phyloP scores from a whole-genome alignment of 2,113 vertebrate genomes.

The Ailurus styani region DNA sequence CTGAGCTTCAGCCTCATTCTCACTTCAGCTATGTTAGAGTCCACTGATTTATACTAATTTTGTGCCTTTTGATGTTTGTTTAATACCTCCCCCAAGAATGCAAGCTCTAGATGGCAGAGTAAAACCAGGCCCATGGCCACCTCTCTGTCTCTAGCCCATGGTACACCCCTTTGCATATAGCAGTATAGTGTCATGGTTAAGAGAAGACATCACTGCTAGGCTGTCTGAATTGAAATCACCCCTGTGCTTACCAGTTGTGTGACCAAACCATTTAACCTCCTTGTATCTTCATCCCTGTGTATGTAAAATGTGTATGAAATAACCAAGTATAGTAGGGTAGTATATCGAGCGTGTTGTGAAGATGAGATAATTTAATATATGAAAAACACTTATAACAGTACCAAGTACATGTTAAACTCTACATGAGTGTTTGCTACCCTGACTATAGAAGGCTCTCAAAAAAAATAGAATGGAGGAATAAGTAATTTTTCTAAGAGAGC shows the following conservation, averaged over 20 bases:
- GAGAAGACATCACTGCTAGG: too few relatives aligned
- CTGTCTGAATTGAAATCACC: neutral
- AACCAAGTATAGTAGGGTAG: neutral
- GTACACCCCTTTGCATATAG: rapidly evolving
- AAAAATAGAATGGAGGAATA: neutral
- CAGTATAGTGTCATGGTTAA: neutral
- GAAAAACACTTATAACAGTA: neutral
- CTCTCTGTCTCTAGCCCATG: neutral
- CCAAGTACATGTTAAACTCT: neutral
- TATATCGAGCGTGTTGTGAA: neutral
- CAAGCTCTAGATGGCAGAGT: neutral
- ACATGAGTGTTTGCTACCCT: neutral
- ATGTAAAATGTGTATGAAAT: neutral
- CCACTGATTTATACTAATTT: neutral
- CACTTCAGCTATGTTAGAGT: neutral
- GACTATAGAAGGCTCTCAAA: neutral
- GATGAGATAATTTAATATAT: neutral
- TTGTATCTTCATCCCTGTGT: neutral
- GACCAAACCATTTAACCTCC: neutral
- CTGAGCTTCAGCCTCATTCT: neutral
- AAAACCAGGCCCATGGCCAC: neutral
- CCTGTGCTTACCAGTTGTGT: neutral
- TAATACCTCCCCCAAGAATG: neutral
- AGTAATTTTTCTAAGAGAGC: neutral
- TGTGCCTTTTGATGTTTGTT: neutral